Percentiles rank a stretch among this genome's conserved stretches.
Conservation (phyloP, 2,113 vertebrate species). For the Oncorhynchus clarkii region DNA sequence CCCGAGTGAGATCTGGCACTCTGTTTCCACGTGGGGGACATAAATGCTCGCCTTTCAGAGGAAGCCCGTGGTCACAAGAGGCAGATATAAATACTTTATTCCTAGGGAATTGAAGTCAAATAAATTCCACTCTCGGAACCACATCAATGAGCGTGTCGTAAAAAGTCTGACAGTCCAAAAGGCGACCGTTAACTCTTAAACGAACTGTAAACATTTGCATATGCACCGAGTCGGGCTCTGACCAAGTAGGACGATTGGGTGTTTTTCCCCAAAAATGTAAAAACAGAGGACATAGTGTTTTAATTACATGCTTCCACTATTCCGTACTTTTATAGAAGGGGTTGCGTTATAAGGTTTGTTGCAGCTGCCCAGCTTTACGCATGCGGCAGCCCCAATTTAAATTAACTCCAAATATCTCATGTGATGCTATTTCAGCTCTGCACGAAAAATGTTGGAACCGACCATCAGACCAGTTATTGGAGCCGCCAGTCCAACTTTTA, state of each 20-base stretch:
- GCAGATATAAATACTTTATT: constrained; percentile 72
- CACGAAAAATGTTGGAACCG: not conserved
- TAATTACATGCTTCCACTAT: constrained; percentile 58
- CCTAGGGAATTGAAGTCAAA: constrained; percentile 70
- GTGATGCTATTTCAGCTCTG: not conserved
- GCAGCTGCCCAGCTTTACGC: constrained; percentile 44
- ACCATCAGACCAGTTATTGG: not conserved
- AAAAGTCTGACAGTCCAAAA: constrained; percentile 65
- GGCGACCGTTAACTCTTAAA: constrained; percentile 60
- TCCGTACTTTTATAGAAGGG: constrained; percentile 38
- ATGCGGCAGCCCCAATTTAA: constrained; percentile 33
- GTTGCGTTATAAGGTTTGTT: constrained; percentile 11
- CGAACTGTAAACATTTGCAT: constrained; percentile 61
- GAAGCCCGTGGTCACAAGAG: constrained; percentile 60
- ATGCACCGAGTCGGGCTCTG: constrained; percentile 48
- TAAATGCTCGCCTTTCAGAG: constrained; percentile 58
- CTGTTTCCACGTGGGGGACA: constrained; percentile 66
- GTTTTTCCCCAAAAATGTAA: constrained; percentile 39
- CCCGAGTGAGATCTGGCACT: constrained; percentile 43
- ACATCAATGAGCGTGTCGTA: constrained; percentile 69
- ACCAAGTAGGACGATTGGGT: constrained; percentile 56
- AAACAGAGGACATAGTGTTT: constrained; percentile 69
- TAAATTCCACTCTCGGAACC: constrained; percentile 66
- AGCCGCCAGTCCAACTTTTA: not conserved
- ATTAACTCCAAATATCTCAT: not conserved